Evolutionary conservation across 2,888 invertebrate genomes (phyloP), one percentile per base, ranked within the genome.

Genomic region (Pseudolycoriella hygida): DNA sequence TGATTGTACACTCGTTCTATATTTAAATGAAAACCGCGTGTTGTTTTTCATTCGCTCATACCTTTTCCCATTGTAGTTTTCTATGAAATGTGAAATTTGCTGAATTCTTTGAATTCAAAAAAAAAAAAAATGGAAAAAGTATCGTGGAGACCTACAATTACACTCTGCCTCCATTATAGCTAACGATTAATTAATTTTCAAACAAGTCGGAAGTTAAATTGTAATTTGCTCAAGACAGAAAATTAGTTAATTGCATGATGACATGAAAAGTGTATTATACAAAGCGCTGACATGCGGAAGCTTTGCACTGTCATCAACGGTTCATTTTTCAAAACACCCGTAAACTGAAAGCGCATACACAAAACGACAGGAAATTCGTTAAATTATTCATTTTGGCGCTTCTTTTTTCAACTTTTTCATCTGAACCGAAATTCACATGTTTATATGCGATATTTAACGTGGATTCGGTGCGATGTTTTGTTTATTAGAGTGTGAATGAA

Each of bases 131-230:
- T 8, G 4, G 25, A 25, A 25, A 25, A 6, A 6, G 25, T 25
- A 25, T 25, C 25, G 25, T 25, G 25, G 25, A 25, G 25, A 25
- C 25, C 25, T 25, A 25, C 25, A 25, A 25, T 25, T 25, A 25
- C 25, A 25, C 25, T 25, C 25, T 25, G 25, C 25, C n/a, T 25
- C 25, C 25, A 25, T 25, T 25, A 25, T 25, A 25, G 25, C 25
- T 25, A 25, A 25, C 32, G 31, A 40, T 39, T 44, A 40, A 44
- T 44, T 44, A 44, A 44, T 44, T 40, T 40, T 44, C 44, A 17
- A 17, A 17, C 44, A 39, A 44, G 37, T 14, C 44, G 44, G 44
- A 44, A 40, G 44, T 44, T 18, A n/a, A 31, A 31, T 15, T 40
- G 18, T 44, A 32, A 44, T 40, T 44, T 44, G 31, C 31, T 44